phyloP scores from a whole-genome alignment of 2,888 invertebrate species.

The Protophormia terraenovae region DNA sequence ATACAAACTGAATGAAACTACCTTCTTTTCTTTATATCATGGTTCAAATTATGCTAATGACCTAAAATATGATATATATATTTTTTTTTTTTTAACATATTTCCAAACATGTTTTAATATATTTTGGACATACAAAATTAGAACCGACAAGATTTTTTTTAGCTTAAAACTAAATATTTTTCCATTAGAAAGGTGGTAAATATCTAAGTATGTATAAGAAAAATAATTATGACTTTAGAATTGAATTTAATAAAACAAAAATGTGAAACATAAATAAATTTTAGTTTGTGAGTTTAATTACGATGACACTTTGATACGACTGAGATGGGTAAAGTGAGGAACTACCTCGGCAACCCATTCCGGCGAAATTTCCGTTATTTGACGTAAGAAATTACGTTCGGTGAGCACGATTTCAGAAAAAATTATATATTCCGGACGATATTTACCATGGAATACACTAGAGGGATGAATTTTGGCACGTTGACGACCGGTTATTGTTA shows the following conservation, averaged over 20 bases:
- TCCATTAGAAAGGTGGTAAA: background rate
- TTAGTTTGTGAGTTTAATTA: slow-evolving; percentile 34
- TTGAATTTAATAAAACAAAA: background rate
- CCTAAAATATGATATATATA: background rate
- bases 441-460: slow-evolving; percentile 84
- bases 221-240: background rate
- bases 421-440: slow-evolving; percentile 87
- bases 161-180: background rate
- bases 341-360: slow-evolving; percentile 89
- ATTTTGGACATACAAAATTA: background rate
- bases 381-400: slow-evolving; percentile 89
- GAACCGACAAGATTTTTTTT: background rate
- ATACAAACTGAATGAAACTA: no score
- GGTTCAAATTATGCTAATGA: no score
- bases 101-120: background rate
- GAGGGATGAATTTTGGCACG: slow-evolving; percentile 92
- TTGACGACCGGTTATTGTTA: slow-evolving; percentile 85
- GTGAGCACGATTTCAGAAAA: slow-evolving; percentile 95
- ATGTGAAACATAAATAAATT: background rate
- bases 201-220: no score
- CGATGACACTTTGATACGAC: slow-evolving; percentile 70
- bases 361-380: slow-evolving; percentile 88
- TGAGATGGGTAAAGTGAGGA: slow-evolving; percentile 79
- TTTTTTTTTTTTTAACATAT: no score
- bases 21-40: no score